Conservation (phyloP, 2,113 vertebrate species). For the Orthonyx spaldingii region DNA sequence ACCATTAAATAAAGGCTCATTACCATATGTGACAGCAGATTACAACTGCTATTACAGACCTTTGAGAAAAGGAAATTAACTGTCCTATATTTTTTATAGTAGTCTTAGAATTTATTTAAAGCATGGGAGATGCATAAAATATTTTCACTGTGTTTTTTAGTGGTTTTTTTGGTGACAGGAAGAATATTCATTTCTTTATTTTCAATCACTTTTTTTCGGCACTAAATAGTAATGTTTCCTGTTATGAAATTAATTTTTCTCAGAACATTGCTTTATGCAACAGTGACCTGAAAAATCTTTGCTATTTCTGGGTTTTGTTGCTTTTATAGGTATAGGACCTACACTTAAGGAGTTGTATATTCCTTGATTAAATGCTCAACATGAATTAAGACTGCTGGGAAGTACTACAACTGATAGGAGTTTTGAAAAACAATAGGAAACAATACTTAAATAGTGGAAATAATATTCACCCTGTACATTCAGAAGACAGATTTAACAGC, state of each 20-base stretch:
- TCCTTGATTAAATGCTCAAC: background rate
- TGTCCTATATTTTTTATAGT: background rate
- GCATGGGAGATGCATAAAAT: background rate
- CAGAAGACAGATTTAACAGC: background rate
- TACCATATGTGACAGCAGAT: background rate
- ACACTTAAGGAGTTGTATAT: background rate
- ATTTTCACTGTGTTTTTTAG: background rate
- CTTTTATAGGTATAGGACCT: background rate
- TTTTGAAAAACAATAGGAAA: background rate
- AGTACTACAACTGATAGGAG: background rate
- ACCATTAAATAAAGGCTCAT: background rate
- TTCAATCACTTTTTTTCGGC: background rate
- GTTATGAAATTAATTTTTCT: background rate
- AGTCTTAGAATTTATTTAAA: background rate
- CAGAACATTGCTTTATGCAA: background rate
- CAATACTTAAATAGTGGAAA: background rate
- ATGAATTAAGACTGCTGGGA: background rate
- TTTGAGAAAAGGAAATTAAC: background rate
- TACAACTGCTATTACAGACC: background rate
- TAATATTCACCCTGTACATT: background rate
- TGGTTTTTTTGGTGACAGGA: background rate
- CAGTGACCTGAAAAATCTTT: background rate
- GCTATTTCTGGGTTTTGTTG: background rate
- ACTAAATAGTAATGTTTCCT: background rate
- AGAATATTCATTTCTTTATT: background rate